Evolutionary conservation across 2,113 vertebrate species (phyloP).

Genomic region (Lamprologus lemairii): DNA sequence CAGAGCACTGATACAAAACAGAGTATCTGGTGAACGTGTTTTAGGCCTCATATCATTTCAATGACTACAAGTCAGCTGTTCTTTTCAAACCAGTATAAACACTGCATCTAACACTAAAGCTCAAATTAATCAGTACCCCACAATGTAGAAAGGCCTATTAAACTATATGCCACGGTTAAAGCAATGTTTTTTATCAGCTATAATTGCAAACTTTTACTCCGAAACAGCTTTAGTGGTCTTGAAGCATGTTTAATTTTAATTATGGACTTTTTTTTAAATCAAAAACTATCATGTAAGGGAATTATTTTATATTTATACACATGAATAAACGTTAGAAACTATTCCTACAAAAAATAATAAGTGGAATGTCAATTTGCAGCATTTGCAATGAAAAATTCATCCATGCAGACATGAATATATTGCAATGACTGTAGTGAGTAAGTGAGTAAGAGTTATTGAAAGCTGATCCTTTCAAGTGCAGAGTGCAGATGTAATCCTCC

Average conservation of each 20-base stretch:
- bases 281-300: background rate
- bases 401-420: background rate
- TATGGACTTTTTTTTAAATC: background rate
- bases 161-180: background rate
- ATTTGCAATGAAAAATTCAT: background rate
- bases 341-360: background rate
- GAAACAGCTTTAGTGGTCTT: background rate
- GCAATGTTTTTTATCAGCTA: background rate
- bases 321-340: background rate
- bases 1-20: background rate
- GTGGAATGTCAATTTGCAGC: background rate
- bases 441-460: slow-evolving; percentile 1
- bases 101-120: background rate
- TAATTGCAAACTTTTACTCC: background rate
- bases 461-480: background rate
- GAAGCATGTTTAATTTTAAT: background rate
- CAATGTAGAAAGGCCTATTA: background rate
- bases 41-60: background rate
- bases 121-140: background rate
- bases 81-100: background rate
- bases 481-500: background rate
- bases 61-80: background rate
- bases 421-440: background rate
- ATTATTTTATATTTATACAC: background rate
- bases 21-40: background rate